Evolutionary conservation across 2,888 invertebrate species (phyloP).

Genomic region (Allacma fusca): DNA sequence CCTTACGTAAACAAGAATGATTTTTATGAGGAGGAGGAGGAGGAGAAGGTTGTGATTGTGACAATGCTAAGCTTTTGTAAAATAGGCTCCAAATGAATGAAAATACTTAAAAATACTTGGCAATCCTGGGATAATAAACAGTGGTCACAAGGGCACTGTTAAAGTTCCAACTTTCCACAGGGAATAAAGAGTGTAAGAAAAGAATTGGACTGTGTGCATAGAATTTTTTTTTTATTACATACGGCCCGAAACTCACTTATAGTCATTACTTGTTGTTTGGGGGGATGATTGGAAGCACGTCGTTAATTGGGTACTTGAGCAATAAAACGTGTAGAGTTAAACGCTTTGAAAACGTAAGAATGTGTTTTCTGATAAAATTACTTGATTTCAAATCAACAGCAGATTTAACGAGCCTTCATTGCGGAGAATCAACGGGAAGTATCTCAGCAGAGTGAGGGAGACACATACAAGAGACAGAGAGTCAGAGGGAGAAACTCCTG

Average conservation of each 20-base stretch:
- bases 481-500: background rate
- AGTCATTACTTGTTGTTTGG: background rate
- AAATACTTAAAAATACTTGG: too few relatives aligned
- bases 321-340: slow-evolving; percentile 5
- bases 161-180: too few relatives aligned
- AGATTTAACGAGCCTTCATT: slow-evolving; percentile 8
- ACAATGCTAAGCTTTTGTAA: too few relatives aligned
- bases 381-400: slow-evolving; percentile 22
- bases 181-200: too few relatives aligned
- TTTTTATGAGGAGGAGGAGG: too few relatives aligned
- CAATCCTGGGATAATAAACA: too few relatives aligned
- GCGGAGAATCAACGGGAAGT: background rate
- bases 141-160: too few relatives aligned
- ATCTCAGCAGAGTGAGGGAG: background rate
- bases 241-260: background rate
- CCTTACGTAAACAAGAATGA: too few relatives aligned
- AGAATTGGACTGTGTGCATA: too few relatives aligned
- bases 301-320: slow-evolving; percentile 7
- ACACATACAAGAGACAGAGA: slow-evolving; percentile 4
- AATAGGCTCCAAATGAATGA: too few relatives aligned
- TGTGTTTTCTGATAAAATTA: slow-evolving; percentile 13
- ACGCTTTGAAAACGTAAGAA: background rate
- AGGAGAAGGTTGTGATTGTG: too few relatives aligned
- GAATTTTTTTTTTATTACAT: too few relatives aligned
- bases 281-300: slow-evolving; percentile 1